Conservation (phyloP, 2,888 invertebrate species). For the Liopterus haemorrhoidalis region DNA sequence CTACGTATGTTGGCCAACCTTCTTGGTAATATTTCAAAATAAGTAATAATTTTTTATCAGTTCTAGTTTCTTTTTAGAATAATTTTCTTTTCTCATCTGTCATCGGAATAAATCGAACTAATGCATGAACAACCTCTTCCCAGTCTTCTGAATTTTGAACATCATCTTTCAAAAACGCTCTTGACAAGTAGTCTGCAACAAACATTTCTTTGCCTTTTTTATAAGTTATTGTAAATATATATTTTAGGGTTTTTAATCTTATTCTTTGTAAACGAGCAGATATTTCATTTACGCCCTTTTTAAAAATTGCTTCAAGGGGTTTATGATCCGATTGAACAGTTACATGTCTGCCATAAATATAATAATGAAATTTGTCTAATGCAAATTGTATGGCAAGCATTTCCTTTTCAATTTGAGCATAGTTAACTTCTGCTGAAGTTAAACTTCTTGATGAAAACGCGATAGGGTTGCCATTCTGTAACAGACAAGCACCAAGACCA, state of each 20-base stretch:
- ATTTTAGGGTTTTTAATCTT: slow-evolving; percentile 1
- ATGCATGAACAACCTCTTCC: slow-evolving; percentile 1
- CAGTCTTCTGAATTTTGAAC: background rate
- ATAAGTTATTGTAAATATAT: slow-evolving; percentile 1
- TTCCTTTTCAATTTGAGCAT: background rate
- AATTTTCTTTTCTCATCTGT: background rate
- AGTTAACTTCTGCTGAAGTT: background rate
- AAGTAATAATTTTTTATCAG: slow-evolving; percentile 6
- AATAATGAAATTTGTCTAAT: slow-evolving; percentile 1
- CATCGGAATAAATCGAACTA: background rate
- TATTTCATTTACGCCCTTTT: slow-evolving; percentile 1
- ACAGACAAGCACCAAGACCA: slow-evolving; percentile 1
- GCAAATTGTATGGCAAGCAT: background rate
- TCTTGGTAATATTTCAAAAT: slow-evolving; percentile 10
- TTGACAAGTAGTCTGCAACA: slow-evolving; percentile 1
- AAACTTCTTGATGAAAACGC: background rate
- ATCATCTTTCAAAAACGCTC: slow-evolving; percentile 1
- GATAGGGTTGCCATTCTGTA: slow-evolving; percentile 5
- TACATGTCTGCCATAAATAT: background rate
- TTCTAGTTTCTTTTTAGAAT: slow-evolving; percentile 22
- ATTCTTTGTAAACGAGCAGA: slow-evolving; percentile 7
- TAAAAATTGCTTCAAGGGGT: slow-evolving; percentile 10
- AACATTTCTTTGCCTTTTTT: slow-evolving; percentile 4
- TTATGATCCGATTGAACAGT: slow-evolving; percentile 7
- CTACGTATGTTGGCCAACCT: slow-evolving; percentile 14